A percentile compares a stretch with the other conserved stretches of the same genome.
Evolutionary conservation across 2,113 vertebrate species (phyloP).

Genomic region (Sorex araneus): DNA sequence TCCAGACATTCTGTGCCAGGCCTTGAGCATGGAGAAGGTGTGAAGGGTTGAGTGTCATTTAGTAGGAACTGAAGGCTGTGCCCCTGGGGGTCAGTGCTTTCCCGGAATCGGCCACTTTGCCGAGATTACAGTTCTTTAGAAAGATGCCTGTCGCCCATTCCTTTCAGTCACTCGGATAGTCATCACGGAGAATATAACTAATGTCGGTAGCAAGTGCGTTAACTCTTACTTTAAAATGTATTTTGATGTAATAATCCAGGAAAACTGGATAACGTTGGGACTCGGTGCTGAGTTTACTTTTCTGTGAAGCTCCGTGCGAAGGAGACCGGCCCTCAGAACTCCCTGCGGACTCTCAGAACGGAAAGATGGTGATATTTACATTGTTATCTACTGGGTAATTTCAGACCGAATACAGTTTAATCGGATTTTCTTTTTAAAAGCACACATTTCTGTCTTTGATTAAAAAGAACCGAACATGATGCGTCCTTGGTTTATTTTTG

Average conservation of each 20-base stretch:
- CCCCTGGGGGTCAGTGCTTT: slow-evolving; percentile 17
- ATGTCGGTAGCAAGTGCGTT: slow-evolving; percentile 29
- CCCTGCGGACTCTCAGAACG: neutral
- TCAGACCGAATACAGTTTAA: slow-evolving; percentile 13
- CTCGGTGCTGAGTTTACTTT: slow-evolving; percentile 27
- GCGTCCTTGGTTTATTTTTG: neutral
- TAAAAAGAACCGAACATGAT: neutral
- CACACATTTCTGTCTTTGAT: neutral
- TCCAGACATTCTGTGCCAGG: neutral
- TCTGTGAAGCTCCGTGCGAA: too few relatives aligned
- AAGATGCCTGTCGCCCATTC: neutral
- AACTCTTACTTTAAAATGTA: too few relatives aligned
- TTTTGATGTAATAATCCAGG: slow-evolving; percentile 57
- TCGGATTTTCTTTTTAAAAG: slow-evolving; percentile 60
- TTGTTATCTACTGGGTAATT: neutral
- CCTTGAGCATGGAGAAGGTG: neutral
- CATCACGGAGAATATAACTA: neutral
- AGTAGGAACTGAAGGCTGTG: slow-evolving; percentile 35
- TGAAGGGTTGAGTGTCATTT: slow-evolving; percentile 17
- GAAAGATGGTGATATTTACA: slow-evolving; percentile 42
- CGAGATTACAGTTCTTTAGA: slow-evolving; percentile 46
- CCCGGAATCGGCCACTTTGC: neutral
- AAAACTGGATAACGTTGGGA: slow-evolving; percentile 1
- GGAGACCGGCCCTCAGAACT: too few relatives aligned
- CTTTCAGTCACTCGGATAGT: slow-evolving; percentile 57